Evolutionary conservation across 35 echinoderm and acorn worm species (phyloP), one percentile per base, ranked within the genome.

Genomic region (Apostichopus japonicus): DNA sequence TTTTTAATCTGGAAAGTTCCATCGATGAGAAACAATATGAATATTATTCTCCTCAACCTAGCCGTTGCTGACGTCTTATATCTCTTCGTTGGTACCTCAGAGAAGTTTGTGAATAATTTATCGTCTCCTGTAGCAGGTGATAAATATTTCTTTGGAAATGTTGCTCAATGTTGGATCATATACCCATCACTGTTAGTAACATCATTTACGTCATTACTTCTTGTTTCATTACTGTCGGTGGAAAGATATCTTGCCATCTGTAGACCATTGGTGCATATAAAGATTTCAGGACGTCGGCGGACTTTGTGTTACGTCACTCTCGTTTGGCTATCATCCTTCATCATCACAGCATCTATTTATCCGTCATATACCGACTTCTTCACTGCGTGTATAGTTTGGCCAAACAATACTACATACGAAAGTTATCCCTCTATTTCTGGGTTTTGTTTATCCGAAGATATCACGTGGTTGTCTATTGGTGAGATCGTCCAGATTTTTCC

Each of bases 221-320:
- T 96, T 44, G 88, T 96, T 52, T 91, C 95, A 21, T 25, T 91
- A 21, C 79, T 96, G 19, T 91, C 92, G 0, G 11, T 96, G 6
- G 92, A 96, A 53, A 87, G 95, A 7, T 96, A 92, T 79, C 70
- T 93, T 54, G 95, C 95, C 5, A 84, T 96, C 10, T 96, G 95
- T 65, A 83, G 80, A 79, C 95, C 95, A 4, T 84, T 93, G 44
- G 77, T 63, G 33, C 92, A 93, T 82, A 55, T 87, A 10, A 77
- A 80, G 6, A 44, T 72, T n/a, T 63, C 77, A 24, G 91, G 65
- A 53, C 81, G 70, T 44, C 76, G 77, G 5, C 56, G 92, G 22
- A 93, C 87, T 15, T 61, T 61, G 55, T 72, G 77, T 19, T 59
- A 90, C 15, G 54, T 96, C n/a, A 33, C 59, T 24, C 67, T 62